Conservation (phyloP, 30 jellyfish, hydroid and myxozoan genomes). For the Aurelia sp. region DNA sequence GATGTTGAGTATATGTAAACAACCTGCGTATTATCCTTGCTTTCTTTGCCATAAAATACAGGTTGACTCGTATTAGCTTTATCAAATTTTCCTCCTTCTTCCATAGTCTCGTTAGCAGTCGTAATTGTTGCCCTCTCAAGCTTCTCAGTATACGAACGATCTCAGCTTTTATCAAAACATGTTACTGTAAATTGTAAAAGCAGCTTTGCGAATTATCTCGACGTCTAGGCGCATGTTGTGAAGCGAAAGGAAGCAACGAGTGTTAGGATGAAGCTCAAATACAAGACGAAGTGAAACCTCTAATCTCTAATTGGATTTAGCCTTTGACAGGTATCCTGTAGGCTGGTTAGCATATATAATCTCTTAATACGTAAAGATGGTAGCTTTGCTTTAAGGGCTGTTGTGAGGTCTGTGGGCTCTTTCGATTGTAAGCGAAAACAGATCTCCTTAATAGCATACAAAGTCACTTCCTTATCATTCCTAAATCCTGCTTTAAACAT, state of each 20-base stretch:
- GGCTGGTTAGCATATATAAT: slow-evolving; percentile 82
- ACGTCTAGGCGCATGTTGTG: slow-evolving; percentile 66
- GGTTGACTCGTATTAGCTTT: slow-evolving; percentile 30
- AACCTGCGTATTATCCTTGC: slow-evolving; percentile 61
- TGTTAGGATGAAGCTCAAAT: slow-evolving; percentile 75
- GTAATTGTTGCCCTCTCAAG: neutral
- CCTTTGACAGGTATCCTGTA: slow-evolving; percentile 84
- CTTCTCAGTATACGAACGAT: slow-evolving; percentile 11
- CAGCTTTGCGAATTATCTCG: slow-evolving; percentile 59
- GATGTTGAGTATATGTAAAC: slow-evolving; percentile 51
- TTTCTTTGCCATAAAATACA: slow-evolving; percentile 24
- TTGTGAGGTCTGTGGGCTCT: slow-evolving; percentile 88
- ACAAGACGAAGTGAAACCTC: slow-evolving; percentile 82
- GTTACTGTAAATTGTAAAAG: slow-evolving; percentile 31
- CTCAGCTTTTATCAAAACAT: slow-evolving; percentile 25
- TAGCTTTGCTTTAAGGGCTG: slow-evolving; percentile 82
- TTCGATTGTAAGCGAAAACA: slow-evolving; percentile 82
- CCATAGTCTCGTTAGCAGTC: slow-evolving; percentile 27
- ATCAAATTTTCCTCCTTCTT: slow-evolving; percentile 36
- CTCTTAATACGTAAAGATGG: slow-evolving; percentile 83
- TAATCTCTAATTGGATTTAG: slow-evolving; percentile 79
- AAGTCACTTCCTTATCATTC: slow-evolving; percentile 86
- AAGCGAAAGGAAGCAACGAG: slow-evolving; percentile 73
- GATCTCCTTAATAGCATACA: slow-evolving; percentile 78
- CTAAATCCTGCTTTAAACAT: slow-evolving; percentile 79